These are phyloP conservation scores for Craniophora ligustri DNA, from an alignment of 2,888 invertebrate genomes.

Conservation along the genomic window DNA sequence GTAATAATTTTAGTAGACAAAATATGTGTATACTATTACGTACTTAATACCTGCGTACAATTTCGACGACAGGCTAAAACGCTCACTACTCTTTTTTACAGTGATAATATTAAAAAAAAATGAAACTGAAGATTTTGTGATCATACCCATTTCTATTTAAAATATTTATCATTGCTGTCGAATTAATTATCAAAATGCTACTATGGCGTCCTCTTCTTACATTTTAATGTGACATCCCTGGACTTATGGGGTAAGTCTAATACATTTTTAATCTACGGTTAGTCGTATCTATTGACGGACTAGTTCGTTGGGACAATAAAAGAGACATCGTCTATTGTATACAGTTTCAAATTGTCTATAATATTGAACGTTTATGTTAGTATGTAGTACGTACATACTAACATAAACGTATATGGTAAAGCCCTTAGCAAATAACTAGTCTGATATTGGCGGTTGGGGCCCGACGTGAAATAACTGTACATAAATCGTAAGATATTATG, in stretches of 20 bases:
- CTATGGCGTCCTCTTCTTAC: neutral
- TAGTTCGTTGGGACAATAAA: slow-evolving; percentile 7
- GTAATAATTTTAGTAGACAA: too few relatives aligned
- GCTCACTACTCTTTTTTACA: too few relatives aligned
- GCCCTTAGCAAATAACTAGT: slow-evolving; percentile 44
- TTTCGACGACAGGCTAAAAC: too few relatives aligned
- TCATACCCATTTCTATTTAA: neutral
- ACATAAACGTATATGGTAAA: slow-evolving; percentile 3
- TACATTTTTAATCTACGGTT: neutral
- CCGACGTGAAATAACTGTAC: slow-evolving; percentile 35
- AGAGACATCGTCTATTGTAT: slow-evolving; percentile 6
- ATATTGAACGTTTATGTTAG: slow-evolving; percentile 1
- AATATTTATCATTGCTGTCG: too few relatives aligned
- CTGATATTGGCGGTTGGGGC: slow-evolving; percentile 26
- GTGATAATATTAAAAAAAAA: too few relatives aligned
- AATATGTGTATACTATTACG: too few relatives aligned
- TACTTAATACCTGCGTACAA: too few relatives aligned
- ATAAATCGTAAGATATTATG: slow-evolving; percentile 48
- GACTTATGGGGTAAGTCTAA: neutral
- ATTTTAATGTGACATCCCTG: neutral
- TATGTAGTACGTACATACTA: neutral
- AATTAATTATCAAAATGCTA: slow-evolving; percentile 2
- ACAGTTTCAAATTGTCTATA: slow-evolving; percentile 14
- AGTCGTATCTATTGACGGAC: neutral
- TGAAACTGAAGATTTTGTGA: neutral